Percentiles rank a stretch among this genome's conserved stretches.
phyloP scores from a whole-genome alignment of 2,888 invertebrate genomes.

The Coenonympha glycerion region DNA sequence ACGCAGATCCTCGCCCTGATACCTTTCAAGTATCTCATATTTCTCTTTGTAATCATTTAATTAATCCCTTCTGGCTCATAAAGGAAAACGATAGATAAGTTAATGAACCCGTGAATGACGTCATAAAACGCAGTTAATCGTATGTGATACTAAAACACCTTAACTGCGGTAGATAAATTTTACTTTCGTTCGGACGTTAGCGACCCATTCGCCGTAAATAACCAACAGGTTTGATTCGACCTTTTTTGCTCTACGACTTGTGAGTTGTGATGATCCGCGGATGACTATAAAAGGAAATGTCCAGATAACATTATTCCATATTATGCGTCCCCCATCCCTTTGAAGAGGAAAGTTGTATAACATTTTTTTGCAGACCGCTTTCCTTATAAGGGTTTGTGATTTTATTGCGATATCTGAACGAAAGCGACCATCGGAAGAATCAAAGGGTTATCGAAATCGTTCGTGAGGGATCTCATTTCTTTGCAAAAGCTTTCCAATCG shows the following conservation, averaged over 20 bases:
- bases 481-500: no score
- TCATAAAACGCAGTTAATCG: neutral
- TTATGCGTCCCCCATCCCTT: conserved; percentile 61
- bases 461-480: conserved; percentile 47
- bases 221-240: conserved; percentile 46
- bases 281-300: conserved; percentile 65
- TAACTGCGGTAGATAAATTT: conserved; percentile 48
- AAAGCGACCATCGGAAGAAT: conserved; percentile 42
- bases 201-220: conserved; percentile 57
- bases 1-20: neutral
- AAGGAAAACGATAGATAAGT: neutral
- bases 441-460: conserved; percentile 53
- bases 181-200: conserved; percentile 59
- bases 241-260: conserved; percentile 53
- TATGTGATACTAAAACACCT: conserved; percentile 12
- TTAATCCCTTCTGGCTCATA: no score
- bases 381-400: conserved; percentile 59
- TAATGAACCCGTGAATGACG: conserved; percentile 1
- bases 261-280: conserved; percentile 28
- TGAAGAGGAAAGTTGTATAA: conserved; percentile 70
- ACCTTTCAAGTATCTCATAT: no score
- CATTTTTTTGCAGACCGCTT: conserved; percentile 63
- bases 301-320: conserved; percentile 72
- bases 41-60: no score
- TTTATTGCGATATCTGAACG: conserved; percentile 56